Conservation (phyloP, 2,888 invertebrate species). For the Caenorhabditis sp. region DNA sequence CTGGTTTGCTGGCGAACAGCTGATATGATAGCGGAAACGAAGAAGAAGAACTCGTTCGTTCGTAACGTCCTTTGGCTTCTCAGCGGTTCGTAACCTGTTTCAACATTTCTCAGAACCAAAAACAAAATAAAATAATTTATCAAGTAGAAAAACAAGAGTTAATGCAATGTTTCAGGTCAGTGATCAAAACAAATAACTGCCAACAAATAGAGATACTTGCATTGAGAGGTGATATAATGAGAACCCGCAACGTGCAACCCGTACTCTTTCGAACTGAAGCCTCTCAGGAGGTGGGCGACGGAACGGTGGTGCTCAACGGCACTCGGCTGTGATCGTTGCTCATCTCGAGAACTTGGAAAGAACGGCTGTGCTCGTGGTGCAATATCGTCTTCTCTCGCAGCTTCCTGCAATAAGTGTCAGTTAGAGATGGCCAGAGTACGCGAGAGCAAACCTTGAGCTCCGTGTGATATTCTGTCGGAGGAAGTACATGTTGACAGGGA, state of each 20-base stretch:
- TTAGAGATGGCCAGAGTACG: neutral
- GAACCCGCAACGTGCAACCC: constrained; percentile 1
- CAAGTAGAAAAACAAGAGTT: neutral
- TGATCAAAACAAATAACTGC: constrained; percentile 5
- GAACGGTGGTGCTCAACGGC: constrained; percentile 33
- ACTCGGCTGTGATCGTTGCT: constrained; percentile 37
- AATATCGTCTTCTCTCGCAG: constrained; percentile 43
- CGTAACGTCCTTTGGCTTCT: constrained; percentile 5
- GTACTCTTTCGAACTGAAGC: constrained; percentile 1
- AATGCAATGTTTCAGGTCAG: neutral
- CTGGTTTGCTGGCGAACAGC: constrained; percentile 18
- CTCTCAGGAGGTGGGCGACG: constrained; percentile 21
- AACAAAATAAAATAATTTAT: constrained; percentile 4
- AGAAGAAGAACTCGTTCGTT: constrained; percentile 29
- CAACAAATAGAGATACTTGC: constrained; percentile 20
- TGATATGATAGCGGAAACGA: constrained; percentile 35
- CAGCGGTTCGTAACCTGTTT: constrained; percentile 19
- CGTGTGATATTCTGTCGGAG: constrained; percentile 62
- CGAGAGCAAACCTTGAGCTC: constrained; percentile 43
- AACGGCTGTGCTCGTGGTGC: constrained; percentile 42
- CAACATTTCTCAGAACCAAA: neutral
- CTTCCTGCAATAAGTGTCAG: constrained; percentile 35
- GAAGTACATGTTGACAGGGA: constrained; percentile 64
- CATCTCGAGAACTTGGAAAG: constrained; percentile 42
- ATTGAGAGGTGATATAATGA: constrained; percentile 4